phyloP scores from a whole-genome alignment of 2,113 vertebrate species.

The Galemys pyrenaicus region DNA sequence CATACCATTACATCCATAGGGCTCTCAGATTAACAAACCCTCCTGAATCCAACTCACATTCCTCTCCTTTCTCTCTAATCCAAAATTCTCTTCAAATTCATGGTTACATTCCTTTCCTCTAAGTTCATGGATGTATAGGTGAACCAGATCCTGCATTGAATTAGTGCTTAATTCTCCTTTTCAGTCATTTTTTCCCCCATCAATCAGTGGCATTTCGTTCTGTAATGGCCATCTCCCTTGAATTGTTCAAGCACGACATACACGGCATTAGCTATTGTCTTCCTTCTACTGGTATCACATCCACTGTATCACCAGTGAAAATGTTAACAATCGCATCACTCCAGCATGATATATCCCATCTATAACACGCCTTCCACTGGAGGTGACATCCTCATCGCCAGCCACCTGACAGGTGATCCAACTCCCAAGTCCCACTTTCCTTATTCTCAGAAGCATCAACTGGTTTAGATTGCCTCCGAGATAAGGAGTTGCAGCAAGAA shows the following conservation, averaged over 20 bases:
- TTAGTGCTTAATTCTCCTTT: neutral
- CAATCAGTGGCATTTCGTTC: neutral
- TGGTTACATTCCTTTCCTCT: neutral
- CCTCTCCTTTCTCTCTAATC: neutral
- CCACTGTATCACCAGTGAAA: neutral
- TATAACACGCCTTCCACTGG: neutral
- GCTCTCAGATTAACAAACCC: neutral
- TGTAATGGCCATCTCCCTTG: neutral
- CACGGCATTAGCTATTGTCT: neutral
- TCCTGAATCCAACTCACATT: neutral
- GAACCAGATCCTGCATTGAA: neutral
- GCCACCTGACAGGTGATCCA: neutral
- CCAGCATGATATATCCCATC: neutral
- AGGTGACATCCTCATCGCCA: neutral
- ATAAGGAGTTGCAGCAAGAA: neutral
- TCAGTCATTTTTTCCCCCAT: neutral
- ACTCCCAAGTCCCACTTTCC: neutral
- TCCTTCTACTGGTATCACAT: neutral
- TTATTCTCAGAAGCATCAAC: neutral
- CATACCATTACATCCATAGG: no score
- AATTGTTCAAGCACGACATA: neutral
- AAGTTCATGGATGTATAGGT: neutral
- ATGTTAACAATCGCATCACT: neutral
- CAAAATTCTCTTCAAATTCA: neutral
- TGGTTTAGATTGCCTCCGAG: neutral